Conservation (phyloP, 23 tunicate genomes). For the Phallusia fumigata region DNA sequence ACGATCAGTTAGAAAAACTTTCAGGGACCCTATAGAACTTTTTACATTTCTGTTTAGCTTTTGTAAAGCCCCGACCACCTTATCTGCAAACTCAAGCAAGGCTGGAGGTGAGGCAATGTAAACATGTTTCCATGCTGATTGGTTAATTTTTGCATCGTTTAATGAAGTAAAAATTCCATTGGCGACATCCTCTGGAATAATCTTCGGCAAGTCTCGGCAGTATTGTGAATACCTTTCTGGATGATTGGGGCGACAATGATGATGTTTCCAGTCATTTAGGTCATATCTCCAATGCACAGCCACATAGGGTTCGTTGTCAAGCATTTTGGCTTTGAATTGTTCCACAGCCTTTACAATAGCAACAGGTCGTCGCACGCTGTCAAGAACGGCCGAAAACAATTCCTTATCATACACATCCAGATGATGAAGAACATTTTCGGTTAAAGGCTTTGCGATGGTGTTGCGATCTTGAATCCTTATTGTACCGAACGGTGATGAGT, state of each 20-base stretch:
- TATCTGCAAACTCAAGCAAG: neutral
- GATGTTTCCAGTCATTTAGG: conserved; percentile 19
- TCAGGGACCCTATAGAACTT: neutral
- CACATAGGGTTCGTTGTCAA: conserved; percentile 6
- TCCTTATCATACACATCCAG: neutral
- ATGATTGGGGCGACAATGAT: neutral
- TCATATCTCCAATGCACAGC: conserved; percentile 52
- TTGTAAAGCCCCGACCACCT: neutral
- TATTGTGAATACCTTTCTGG: neutral
- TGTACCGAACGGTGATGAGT: conserved; percentile 6
- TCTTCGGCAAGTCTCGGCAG: neutral
- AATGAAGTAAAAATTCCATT: conserved; percentile 12
- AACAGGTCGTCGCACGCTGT: conserved; percentile 22
- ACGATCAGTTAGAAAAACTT: neutral
- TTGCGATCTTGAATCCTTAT: neutral
- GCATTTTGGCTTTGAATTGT: neutral
- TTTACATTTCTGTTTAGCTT: neutral
- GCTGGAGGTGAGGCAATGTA: conserved; percentile 46
- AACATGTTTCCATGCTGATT: neutral
- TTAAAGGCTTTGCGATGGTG: conserved; percentile 24
- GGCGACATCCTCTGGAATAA: conserved; percentile 19
- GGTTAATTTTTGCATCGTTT: neutral
- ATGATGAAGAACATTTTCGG: neutral
- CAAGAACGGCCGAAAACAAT: conserved; percentile 32
- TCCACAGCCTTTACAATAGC: conserved; percentile 29